A percentile compares a stretch with the other conserved stretches of the same genome.
Conservation (phyloP, 2,113 vertebrate genomes). For the Tiliqua scincoides region DNA sequence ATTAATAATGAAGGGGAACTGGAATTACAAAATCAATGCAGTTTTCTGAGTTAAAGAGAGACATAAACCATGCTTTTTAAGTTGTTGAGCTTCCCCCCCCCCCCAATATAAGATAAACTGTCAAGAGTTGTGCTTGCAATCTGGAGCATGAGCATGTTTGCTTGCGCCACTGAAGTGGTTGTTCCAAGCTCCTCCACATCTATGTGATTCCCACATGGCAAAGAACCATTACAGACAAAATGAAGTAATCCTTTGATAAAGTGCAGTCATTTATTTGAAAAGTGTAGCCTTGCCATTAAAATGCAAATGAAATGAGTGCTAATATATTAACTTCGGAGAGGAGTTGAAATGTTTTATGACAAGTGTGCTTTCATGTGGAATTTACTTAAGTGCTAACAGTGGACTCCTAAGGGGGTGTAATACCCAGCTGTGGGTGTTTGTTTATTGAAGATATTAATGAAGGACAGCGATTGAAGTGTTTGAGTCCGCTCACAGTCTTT, state of each 20-base stretch:
- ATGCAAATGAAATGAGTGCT: slow-evolving; percentile 76
- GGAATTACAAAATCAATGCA: slow-evolving; percentile 1
- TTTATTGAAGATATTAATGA: slow-evolving; percentile 71
- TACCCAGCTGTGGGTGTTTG: slow-evolving; percentile 47
- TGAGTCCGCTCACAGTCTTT: slow-evolving; percentile 52
- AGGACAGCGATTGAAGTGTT: slow-evolving; percentile 36
- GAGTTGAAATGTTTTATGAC: slow-evolving; percentile 68
- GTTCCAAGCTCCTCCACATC: background rate
- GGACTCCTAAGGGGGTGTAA: slow-evolving; percentile 34
- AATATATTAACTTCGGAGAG: slow-evolving; percentile 70
- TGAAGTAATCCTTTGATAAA: slow-evolving; percentile 75
- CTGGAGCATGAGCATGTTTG: slow-evolving; percentile 13
- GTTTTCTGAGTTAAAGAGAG: slow-evolving; percentile 25
- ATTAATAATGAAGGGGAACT: rapidly evolving
- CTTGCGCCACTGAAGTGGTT: slow-evolving; percentile 18
- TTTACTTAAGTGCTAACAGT: slow-evolving; percentile 63
- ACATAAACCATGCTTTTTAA: background rate
- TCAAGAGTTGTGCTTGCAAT: slow-evolving; percentile 28
- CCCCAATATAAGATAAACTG: background rate
- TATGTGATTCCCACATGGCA: slow-evolving; percentile 18
- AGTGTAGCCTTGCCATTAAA: slow-evolving; percentile 73
- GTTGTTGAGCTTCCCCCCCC: rapidly evolving
- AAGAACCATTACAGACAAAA: slow-evolving; percentile 45
- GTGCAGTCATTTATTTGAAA: slow-evolving; percentile 70
- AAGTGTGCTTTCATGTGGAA: slow-evolving; percentile 72